These are phyloP conservation scores for Calephelis perditalis DNA, from an alignment of 2,888 invertebrate species.

Conservation along the genomic window DNA sequence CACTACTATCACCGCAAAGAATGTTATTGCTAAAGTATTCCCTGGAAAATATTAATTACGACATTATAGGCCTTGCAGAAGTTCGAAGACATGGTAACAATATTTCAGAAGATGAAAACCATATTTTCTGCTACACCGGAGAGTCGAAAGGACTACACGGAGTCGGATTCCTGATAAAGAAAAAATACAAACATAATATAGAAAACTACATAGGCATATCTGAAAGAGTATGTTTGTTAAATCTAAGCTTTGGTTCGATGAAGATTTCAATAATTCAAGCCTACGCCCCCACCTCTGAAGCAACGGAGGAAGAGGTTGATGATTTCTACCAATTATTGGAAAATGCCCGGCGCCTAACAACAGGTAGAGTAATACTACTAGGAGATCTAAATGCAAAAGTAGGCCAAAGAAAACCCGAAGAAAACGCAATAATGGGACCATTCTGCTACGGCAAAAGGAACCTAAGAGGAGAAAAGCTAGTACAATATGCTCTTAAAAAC, in stretches of 20 bases:
- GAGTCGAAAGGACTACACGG: constrained; percentile 23
- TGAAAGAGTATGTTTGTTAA: constrained; percentile 27
- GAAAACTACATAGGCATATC: constrained; percentile 24
- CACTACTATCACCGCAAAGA: constrained; percentile 3
- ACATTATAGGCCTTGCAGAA: constrained; percentile 10
- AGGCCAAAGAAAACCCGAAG: constrained; percentile 19
- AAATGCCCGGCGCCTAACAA: constrained; percentile 11
- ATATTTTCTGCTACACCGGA: constrained; percentile 25
- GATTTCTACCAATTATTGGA: constrained; percentile 19
- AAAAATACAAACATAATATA: constrained; percentile 19
- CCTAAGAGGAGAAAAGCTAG: constrained; percentile 23
- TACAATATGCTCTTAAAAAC: constrained; percentile 26
- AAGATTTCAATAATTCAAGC: constrained; percentile 23
- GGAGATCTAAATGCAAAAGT: constrained; percentile 23
- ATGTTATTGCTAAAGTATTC: constrained; percentile 12
- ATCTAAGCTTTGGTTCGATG: constrained; percentile 18
- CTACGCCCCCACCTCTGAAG: constrained; percentile 22
- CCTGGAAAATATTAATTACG: constrained; percentile 2
- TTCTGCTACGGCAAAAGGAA: constrained; percentile 23
- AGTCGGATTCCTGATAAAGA: constrained; percentile 28
- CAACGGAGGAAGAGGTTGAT: constrained; percentile 17
- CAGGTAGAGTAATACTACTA: constrained; percentile 15
- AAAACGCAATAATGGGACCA: constrained; percentile 23
- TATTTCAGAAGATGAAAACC: constrained; percentile 20
- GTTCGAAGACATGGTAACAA: constrained; percentile 6